Evolutionary conservation across 2,888 invertebrate species (phyloP), one percentile per base, ranked within the genome.

Genomic region (Drosophila histrio): DNA sequence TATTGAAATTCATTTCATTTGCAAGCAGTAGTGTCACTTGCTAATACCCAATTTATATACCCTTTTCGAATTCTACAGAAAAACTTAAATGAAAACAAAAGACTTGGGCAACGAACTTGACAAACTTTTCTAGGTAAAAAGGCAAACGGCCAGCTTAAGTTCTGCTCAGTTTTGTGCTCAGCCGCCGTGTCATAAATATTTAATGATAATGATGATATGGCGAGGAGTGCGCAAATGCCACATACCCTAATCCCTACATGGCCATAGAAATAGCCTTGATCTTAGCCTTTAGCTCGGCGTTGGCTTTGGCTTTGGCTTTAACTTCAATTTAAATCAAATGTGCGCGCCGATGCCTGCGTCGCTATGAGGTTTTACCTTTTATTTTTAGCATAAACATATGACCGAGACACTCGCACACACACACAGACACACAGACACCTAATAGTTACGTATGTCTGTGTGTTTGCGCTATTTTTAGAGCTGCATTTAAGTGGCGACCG

Each of bases 301-400:
- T 39, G 39, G 26, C 43, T 36, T 53, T 46, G 60, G 47, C 61
- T 68, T 65, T 59, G 62, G 49, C 60, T 71, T 76, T 86, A 72
- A 58, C 82, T 88, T 82, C 88, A 82, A 88, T 82, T 88, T 82
- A 79, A 88, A 83, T 88, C 81, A 82, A 82, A 82, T 86, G 88
- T 83, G 84, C 65, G 67, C 83, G 68, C 66, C 75, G 82, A 74
- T 78, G 82, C 82, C 62, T 58, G 61, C 64, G 60, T 59, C 77
- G 77, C 84, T 62, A 52, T 66, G 59, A 66, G 60, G 62, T 34
- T 53, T 50, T 68, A 52, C 63, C 68, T 79, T 60, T 63, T 77
- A 88, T 83, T 88, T 87, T 88, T 80, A 83, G 87, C 77, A 68
- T 86, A 72, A 79, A 69, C 64, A 76, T 83, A 75, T 86, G 81